Conservation (phyloP, 2,113 vertebrate genomes). For the Coreoperca whiteheadi region DNA sequence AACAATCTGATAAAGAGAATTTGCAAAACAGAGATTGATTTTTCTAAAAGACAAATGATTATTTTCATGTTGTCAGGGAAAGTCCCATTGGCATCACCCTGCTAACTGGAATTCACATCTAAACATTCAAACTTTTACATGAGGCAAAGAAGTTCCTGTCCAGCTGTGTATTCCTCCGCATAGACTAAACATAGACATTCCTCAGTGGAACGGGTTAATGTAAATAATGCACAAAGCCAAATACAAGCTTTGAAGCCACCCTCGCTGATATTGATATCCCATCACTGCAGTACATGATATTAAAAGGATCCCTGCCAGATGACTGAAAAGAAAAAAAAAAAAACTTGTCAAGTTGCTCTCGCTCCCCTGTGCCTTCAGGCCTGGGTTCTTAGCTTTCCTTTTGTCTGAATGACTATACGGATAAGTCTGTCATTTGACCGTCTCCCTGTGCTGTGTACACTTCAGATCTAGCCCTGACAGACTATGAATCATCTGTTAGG, state of each 20-base stretch:
- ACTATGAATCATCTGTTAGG: constrained; percentile 76
- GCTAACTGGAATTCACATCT: neutral
- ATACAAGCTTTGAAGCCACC: constrained; percentile 54
- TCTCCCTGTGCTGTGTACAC: constrained; percentile 70
- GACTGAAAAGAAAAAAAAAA: constrained; percentile 35
- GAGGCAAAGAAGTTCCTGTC: constrained; percentile 2
- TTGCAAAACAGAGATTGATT: neutral
- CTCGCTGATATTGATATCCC: constrained; percentile 62
- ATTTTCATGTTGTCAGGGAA: neutral
- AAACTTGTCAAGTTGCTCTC: constrained; percentile 61
- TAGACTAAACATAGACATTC: constrained; percentile 61
- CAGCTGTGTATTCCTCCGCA: constrained; percentile 13
- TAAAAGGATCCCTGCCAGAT: constrained; percentile 66
- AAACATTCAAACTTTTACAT: constrained; percentile 1
- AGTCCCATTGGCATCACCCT: neutral
- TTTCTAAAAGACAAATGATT: neutral
- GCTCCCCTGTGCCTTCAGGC: constrained; percentile 64
- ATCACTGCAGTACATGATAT: constrained; percentile 66
- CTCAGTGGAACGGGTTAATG: constrained; percentile 39
- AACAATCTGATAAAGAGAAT: neutral
- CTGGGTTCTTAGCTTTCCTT: constrained; percentile 75
- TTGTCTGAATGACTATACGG: constrained; percentile 71
- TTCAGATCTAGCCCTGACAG: constrained; percentile 72
- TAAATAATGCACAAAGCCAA: constrained; percentile 52
- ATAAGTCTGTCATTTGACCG: constrained; percentile 78